phyloP scores from a whole-genome alignment of 2,113 vertebrate species.

The Heterochromis multidens region DNA sequence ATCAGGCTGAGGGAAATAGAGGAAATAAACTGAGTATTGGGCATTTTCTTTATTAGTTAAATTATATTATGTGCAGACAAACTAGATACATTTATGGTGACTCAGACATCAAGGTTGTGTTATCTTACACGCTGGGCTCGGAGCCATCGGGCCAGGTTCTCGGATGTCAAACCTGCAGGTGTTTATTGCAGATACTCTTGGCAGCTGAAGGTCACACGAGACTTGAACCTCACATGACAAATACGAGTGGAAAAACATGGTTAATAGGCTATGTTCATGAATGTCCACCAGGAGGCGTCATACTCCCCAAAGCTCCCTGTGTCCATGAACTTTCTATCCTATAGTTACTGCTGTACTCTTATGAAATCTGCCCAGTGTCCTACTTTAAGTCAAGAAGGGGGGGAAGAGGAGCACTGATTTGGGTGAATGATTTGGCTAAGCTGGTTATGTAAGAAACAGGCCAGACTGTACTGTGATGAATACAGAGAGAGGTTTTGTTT shows the following conservation, averaged over 20 bases:
- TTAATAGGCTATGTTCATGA: background rate
- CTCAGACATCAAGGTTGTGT: constrained; percentile 10
- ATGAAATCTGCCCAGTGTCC: constrained; percentile 42
- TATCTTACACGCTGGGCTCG: constrained; percentile 1
- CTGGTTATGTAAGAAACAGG: constrained; percentile 62
- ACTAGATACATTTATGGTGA: background rate
- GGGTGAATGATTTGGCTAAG: constrained; percentile 43
- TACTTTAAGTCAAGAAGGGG: constrained; percentile 12
- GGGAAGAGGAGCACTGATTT: constrained; percentile 17
- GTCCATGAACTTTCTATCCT: background rate
- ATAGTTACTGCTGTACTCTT: background rate
- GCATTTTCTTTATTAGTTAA: background rate
- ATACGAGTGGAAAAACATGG: background rate
- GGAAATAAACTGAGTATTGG: background rate
- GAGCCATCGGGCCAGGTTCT: constrained; percentile 32
- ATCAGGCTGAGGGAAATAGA: background rate
- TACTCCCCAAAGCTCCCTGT: background rate
- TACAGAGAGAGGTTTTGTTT: constrained; percentile 39
- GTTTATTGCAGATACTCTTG: constrained; percentile 37
- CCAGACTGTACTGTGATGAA: constrained; percentile 47
- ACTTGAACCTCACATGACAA: constrained; percentile 36
- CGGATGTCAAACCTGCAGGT: constrained; percentile 48
- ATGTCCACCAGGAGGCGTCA: constrained; percentile 62
- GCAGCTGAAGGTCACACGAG: constrained; percentile 51
- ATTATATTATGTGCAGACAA: background rate